Evolutionary conservation across 2,113 vertebrate genomes (phyloP), one percentile per base, ranked within the genome.

Genomic region (Theristicus caerulescens): DNA sequence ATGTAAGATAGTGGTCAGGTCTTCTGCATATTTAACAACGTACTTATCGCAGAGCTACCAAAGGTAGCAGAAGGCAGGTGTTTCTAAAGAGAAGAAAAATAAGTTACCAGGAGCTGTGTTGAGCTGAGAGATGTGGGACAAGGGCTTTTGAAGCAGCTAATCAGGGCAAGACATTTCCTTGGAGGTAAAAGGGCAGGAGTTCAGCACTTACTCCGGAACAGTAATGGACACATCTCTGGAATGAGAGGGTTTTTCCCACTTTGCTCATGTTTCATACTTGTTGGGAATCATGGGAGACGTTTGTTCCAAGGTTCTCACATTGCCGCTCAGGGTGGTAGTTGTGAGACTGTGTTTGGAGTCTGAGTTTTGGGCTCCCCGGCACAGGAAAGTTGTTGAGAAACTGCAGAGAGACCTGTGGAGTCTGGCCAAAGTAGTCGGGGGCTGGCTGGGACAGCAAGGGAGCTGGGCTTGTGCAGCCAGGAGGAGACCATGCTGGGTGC

Each of bases 251-350:
- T n/a, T 61, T 85, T 55, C 14, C 65, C 38, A 10, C 7, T 65
- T 85, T 0, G 3, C 6, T 73, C 3, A 0, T 21, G 8, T 82
- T 85, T 72, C 32, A 6, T 51, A n/a, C 5, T 51, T 2, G 0
- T 0, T 84, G 40, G 42, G 15, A 66, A 57, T 59, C 4, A 5
- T 0, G 2, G 15, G 44, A 69, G 52, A 32, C 14, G 3, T 46
- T 84, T 76, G 9, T 91, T 92, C 21, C 51, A n/a, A 18, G 36
- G 66, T 86, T 82, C 22, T 84, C 12, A 9, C 0, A 0, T 42
- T 69, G 26, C 13, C 3, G 1, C 16, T 57, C 16, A 40, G 34
- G 7, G 17, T 55, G 16, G 20, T 61, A n/a, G 16, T 52, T 82
- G 13, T 38, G 71, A 66, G 40, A 17, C 34, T 66, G 44, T 19